Evolutionary conservation across 2,888 invertebrate species (phyloP).

Genomic region (Apamea monoglypha): DNA sequence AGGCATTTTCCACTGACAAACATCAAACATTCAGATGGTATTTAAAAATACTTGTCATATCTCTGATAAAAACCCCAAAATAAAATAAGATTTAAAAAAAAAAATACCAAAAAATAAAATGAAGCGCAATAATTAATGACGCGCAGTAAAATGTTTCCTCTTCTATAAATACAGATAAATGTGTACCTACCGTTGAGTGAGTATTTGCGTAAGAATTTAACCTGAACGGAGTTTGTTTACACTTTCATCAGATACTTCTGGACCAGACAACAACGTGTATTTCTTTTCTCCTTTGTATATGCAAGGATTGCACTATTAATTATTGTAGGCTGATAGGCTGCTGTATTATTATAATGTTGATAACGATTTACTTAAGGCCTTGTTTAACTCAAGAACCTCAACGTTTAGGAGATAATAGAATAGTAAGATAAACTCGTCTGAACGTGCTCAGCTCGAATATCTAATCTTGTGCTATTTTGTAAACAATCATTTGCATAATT

Average conservation of each 20-base stretch:
- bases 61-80: too few relatives aligned
- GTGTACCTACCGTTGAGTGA: neutral
- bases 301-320: neutral
- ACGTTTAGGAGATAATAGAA: slow-evolving; percentile 47
- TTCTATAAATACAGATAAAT: neutral
- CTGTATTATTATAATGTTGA: slow-evolving; percentile 23
- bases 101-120: neutral
- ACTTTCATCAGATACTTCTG: neutral
- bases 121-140: neutral
- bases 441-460: slow-evolving; percentile 45
- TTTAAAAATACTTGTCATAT: too few relatives aligned
- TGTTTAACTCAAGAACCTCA: slow-evolving; percentile 20
- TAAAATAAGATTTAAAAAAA: too few relatives aligned
- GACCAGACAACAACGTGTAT: neutral
- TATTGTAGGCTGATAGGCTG: neutral
- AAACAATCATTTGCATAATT: slow-evolving; percentile 61
- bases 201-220: neutral
- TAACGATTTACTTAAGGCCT: slow-evolving; percentile 21
- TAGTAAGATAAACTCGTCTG: slow-evolving; percentile 37
- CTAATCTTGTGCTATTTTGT: slow-evolving; percentile 53
- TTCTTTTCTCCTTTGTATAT: too few relatives aligned
- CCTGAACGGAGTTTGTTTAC: too few relatives aligned
- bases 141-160: neutral
- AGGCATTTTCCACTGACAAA: neutral
- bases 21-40: neutral